Conservation (phyloP, 2,113 vertebrate genomes). For the Dasyurus viverrinus region DNA sequence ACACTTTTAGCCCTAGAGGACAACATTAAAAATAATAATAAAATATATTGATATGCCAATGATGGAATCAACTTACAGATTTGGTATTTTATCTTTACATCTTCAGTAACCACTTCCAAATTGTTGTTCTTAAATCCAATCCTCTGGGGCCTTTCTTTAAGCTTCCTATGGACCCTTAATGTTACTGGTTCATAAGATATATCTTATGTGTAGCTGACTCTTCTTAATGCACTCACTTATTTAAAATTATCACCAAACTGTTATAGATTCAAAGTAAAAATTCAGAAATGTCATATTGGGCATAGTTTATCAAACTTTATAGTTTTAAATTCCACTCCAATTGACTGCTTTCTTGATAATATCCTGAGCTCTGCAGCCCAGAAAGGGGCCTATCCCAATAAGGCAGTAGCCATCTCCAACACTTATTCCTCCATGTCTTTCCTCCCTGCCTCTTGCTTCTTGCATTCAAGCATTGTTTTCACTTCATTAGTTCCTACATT, state of each 20-base stretch:
- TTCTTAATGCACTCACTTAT: neutral
- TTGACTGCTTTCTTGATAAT: slow-evolving; percentile 8
- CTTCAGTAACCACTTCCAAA: slow-evolving; percentile 4
- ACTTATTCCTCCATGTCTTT: neutral
- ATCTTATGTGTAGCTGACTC: neutral
- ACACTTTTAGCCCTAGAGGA: neutral
- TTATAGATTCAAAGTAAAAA: neutral
- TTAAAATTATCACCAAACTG: neutral
- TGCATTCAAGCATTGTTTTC: slow-evolving; percentile 27
- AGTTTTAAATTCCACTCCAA: slow-evolving; percentile 5
- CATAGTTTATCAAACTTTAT: slow-evolving; percentile 13
- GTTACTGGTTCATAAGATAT: neutral
- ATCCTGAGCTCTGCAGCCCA: neutral
- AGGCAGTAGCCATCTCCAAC: neutral
- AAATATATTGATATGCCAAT: neutral
- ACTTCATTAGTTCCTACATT: slow-evolving; percentile 43
- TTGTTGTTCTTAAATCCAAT: neutral
- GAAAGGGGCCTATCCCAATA: neutral
- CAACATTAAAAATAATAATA: neutral
- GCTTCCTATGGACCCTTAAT: neutral
- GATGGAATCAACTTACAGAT: neutral
- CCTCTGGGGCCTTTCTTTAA: neutral
- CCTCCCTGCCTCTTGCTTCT: neutral
- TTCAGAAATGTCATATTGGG: neutral
- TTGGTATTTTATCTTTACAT: neutral